Conservation (phyloP, 2,888 invertebrate species). For the Drosophila tripunctata region DNA sequence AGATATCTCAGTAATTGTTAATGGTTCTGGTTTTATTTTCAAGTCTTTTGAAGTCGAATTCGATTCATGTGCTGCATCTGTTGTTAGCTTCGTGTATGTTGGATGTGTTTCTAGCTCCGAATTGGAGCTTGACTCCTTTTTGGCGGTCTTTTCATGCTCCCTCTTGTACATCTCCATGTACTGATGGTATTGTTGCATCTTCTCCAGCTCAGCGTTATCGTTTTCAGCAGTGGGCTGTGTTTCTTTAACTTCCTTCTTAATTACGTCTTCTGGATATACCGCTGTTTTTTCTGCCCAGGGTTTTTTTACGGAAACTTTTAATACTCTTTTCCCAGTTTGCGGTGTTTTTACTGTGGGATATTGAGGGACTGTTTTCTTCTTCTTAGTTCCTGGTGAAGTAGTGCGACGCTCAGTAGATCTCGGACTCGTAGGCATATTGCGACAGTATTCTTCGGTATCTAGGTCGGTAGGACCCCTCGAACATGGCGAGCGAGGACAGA, state of each 20-base stretch:
- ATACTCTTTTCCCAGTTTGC: neutral
- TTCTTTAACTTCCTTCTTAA: neutral
- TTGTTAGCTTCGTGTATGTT: slow-evolving; percentile 31
- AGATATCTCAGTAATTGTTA: neutral
- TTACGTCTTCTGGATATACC: too few species aligned
- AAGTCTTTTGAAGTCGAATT: neutral
- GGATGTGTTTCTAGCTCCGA: neutral
- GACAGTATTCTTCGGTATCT: slow-evolving; percentile 27
- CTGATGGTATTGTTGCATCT: slow-evolving; percentile 21
- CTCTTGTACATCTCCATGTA: slow-evolving; percentile 47
- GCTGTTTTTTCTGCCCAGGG: neutral
- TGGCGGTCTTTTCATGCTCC: slow-evolving; percentile 34
- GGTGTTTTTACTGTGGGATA: neutral
- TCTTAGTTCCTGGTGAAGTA: neutral
- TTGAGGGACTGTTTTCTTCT: neutral
- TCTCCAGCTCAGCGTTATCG: neutral
- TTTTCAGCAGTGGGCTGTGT: neutral
- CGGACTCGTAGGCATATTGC: neutral
- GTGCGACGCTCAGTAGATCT: neutral
- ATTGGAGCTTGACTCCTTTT: neutral
- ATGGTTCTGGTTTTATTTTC: neutral
- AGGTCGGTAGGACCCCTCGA: slow-evolving; percentile 27
- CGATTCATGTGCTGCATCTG: neutral
- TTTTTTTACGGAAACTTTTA: neutral
- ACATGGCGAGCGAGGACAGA: neutral